These are phyloP conservation scores for Lithophane semibrunnea DNA, from an alignment of 2,888 invertebrate species.

Conservation along the genomic window DNA sequence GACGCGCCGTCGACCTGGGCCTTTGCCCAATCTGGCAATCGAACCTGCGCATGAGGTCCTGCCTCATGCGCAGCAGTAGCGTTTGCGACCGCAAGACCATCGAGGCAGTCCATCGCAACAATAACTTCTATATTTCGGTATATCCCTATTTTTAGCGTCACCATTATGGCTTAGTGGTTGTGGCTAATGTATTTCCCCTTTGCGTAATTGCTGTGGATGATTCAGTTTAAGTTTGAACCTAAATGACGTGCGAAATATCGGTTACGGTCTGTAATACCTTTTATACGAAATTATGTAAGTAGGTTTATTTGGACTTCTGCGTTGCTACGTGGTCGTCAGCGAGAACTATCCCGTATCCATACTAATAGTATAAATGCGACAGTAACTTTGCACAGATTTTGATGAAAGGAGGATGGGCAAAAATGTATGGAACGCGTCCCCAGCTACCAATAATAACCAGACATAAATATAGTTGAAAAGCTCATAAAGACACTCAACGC, in stretches of 20 bases:
- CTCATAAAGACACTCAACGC: no score
- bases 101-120: background rate
- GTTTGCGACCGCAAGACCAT: background rate
- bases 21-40: background rate
- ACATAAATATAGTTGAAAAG: no score
- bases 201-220: conserved; percentile 15
- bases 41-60: no score
- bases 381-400: no score
- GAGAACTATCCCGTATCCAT: background rate
- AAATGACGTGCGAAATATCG: background rate
- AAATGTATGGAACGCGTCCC: no score
- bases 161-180: conserved; percentile 10
- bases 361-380: no score
- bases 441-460: no score
- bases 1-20: no score
- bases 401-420: no score
- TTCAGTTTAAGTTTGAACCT: conserved; percentile 1
- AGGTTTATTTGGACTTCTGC: conserved; percentile 3
- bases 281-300: background rate
- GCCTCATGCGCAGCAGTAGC: background rate
- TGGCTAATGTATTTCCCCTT: conserved; percentile 26
- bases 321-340: background rate
- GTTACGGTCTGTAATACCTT: background rate
- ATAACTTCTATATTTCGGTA: conserved; percentile 18
- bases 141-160: background rate